These are phyloP conservation scores for Pipistrellus nathusii DNA, from an alignment of 2,797 vertebrate species.

Conservation along the genomic window DNA sequence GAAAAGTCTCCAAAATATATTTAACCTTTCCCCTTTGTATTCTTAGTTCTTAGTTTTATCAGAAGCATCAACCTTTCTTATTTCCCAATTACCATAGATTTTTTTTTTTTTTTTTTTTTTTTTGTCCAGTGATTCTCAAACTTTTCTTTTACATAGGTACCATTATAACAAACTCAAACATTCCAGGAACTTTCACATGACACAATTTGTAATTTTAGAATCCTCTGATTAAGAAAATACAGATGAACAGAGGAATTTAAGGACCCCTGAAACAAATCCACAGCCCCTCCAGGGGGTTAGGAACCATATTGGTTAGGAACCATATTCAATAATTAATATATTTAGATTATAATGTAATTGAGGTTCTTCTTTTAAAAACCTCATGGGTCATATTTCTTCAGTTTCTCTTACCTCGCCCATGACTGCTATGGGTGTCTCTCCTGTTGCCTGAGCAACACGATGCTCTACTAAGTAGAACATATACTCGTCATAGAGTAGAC, in stretches of 20 bases:
- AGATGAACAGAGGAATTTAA: not conserved
- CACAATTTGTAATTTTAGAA: slow-evolving; percentile 27
- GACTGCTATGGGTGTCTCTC: slow-evolving; percentile 91
- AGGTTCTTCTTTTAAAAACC: slow-evolving; percentile 37
- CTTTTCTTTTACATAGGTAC: not conserved
- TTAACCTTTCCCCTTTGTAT: not conserved
- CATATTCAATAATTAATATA: not conserved
- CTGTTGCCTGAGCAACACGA: slow-evolving; percentile 91
- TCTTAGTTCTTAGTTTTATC: not conserved
- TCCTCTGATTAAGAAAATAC: slow-evolving; percentile 25
- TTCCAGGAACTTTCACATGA: not conserved
- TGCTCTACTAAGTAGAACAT: slow-evolving; percentile 93
- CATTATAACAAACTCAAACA: not conserved
- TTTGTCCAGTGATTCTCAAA: not conserved
- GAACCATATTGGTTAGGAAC: not conserved
- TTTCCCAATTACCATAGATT: not conserved
- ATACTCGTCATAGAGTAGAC: slow-evolving; percentile 91
- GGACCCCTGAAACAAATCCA: not conserved
- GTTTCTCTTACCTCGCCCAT: slow-evolving; percentile 90
- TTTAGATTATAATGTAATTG: slow-evolving; percentile 1
- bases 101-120: not conserved
- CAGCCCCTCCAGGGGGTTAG: not conserved
- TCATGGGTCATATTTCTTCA: not conserved
- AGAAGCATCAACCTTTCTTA: not conserved
- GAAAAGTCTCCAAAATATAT: not conserved